Evolutionary conservation across 2,888 invertebrate genomes (phyloP).

Genomic region (Podotricha telesiphe): DNA sequence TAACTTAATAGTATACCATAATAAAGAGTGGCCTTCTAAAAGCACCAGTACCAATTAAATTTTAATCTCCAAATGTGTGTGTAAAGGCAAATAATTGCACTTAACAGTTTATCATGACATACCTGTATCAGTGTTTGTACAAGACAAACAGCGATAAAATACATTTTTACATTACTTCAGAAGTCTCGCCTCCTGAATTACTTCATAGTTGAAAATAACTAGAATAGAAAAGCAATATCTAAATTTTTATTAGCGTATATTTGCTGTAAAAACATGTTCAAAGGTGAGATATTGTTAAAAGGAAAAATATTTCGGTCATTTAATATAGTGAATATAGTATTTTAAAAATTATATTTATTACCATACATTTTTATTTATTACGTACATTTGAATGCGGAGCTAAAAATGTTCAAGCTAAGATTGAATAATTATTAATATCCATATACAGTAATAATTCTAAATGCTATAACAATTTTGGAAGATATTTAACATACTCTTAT

Average conservation of each 20-base stretch:
- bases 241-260: not conserved
- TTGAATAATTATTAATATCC: too few species aligned
- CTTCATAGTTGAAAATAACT: constrained; percentile 14
- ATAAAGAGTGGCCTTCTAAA: not conserved
- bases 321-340: too few species aligned
- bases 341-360: too few species aligned
- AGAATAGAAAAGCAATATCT: not conserved
- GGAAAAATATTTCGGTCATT: not conserved
- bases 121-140: constrained; percentile 36
- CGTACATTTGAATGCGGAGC: too few species aligned
- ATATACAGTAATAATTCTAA: too few species aligned
- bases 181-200: constrained; percentile 29
- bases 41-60: not conserved
- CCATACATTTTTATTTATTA: too few species aligned
- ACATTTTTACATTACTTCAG: constrained; percentile 35
- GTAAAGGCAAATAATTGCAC: constrained; percentile 42
- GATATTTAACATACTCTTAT: too few species aligned
- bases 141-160: constrained; percentile 31
- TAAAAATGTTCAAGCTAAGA: too few species aligned
- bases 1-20: too few species aligned
- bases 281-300: not conserved
- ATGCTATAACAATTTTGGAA: too few species aligned
- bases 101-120: constrained; percentile 42
- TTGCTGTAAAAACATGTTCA: not conserved
- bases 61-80: constrained; percentile 38